phyloP scores from a whole-genome alignment of 2,797 vertebrate genomes.

The Pelodytes ibericus region DNA sequence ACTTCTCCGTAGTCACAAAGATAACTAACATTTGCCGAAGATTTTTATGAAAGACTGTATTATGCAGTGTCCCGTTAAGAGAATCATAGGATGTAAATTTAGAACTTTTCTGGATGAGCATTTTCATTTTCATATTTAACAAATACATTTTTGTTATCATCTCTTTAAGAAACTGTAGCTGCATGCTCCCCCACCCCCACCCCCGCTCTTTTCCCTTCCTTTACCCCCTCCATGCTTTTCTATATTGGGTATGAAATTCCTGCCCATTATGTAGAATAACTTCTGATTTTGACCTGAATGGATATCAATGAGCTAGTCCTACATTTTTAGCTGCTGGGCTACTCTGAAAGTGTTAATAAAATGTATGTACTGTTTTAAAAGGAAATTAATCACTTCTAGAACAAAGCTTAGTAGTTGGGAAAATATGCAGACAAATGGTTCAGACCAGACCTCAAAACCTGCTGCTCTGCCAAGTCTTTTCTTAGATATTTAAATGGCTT shows the following conservation, averaged over 20 bases:
- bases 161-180: not conserved
- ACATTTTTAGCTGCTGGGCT: not conserved
- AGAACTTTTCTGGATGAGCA: no score
- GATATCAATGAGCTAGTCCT: not conserved
- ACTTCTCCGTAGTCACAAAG: no score
- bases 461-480: slow-evolving; percentile 45
- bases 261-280: not conserved
- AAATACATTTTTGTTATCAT: not conserved
- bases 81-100: no score
- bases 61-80: no score
- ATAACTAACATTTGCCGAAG: no score
- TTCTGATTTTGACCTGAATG: not conserved
- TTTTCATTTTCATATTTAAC: no score
- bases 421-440: slow-evolving; percentile 54
- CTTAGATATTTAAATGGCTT: slow-evolving; percentile 37
- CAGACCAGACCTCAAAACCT: slow-evolving; percentile 51
- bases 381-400: slow-evolving; percentile 56
- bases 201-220: not conserved
- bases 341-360: slow-evolving; percentile 31
- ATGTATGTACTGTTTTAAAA: slow-evolving; percentile 36
- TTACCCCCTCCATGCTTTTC: not conserved
- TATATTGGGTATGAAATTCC: not conserved
- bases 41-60: no score
- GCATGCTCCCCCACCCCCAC: not conserved
- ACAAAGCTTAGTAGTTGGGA: slow-evolving; percentile 56